phyloP scores from a whole-genome alignment of 2,113 vertebrate species.

The Mesembrinibis cayennensis region DNA sequence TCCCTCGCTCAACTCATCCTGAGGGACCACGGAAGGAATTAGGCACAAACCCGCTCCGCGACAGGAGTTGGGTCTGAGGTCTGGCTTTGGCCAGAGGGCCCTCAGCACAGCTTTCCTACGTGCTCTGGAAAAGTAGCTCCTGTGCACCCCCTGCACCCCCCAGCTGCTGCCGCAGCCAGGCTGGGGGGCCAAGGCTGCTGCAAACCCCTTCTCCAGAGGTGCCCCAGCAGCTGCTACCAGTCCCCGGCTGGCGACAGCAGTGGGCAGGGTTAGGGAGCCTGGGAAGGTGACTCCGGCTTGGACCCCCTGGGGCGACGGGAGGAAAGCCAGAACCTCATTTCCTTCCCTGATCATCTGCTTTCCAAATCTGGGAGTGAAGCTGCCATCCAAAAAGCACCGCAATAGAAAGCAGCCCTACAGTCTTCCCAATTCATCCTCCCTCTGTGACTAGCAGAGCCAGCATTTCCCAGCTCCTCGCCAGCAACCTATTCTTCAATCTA shows the following conservation, averaged over 20 bases:
- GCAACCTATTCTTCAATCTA: not conserved
- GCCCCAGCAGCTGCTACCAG: not conserved
- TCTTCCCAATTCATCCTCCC: not conserved
- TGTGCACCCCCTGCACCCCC: not conserved
- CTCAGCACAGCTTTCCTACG: not conserved
- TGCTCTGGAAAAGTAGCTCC: not conserved
- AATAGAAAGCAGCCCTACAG: not conserved
- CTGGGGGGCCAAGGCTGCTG: not conserved
- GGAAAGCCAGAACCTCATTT: not conserved
- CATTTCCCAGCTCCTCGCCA: not conserved
- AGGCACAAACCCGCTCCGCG: rapidly evolving
- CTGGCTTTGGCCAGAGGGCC: not conserved
- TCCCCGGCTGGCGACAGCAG: not conserved
- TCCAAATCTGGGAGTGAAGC: not conserved
- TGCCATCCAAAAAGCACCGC: not conserved
- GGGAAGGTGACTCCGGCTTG: not conserved
- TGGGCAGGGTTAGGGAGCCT: not conserved
- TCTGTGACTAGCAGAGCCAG: not conserved
- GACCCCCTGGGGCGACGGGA: rapidly evolving
- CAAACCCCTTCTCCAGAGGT: not conserved
- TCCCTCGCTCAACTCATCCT: not conserved
- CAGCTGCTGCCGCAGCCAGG: not conserved
- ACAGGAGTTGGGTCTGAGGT: not conserved
- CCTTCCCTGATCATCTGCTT: not conserved
- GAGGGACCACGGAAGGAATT: not conserved